Base-by-base conservation (phyloP, 2,797 vertebrate species). In the Netta rufina region DNA sequence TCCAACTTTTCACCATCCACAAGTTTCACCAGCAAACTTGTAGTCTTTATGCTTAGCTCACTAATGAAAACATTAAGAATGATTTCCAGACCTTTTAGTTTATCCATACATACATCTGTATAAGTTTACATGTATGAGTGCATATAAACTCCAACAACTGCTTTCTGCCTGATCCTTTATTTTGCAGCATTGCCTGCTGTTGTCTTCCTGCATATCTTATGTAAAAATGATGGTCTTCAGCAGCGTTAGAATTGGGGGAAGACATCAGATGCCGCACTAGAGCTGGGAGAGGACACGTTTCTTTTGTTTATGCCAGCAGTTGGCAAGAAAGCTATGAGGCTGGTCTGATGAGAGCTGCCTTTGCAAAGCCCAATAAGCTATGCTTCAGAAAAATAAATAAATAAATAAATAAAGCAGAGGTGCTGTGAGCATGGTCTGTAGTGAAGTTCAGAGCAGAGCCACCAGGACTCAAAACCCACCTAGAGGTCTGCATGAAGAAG, bases 401-500 rank as follows among this genome's bases (percentile, higher is more conserved):
- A 47, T 22, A 22, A 22, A 47, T 11, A 47, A 47, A 47, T 24
- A 49, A 90, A 32, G 38, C 1, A 1, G 33, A 54, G 61, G 30
- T 22, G 16, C 21, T 90, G 38, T 69, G 66, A 41, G 18, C 39
- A 13, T 30, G 39, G 15, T 47, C 78, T 83, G 25, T 19, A 51
- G 33, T 30, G 64, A n/a, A 58, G 47, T 77, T 71, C 85, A 58
- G 22, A 49, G 6, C 1, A 1, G 25, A 93, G 38, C 30, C 60
- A 79, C 33, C n/a, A 41, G 51, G 20, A 92, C 20, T 32, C 93
- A 95, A 87, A 69, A 91, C 77, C 87, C 87, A 54, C 57, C 66
- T 25, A 84, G n/a, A 92, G 53, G 64, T 94, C 82, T 84, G 95
- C 95, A 84, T 30, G 96, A 96, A 96, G 96, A 92, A 45, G 11